These are phyloP conservation scores for Nephrotoma guestfalica DNA, from an alignment of 2,888 invertebrate genomes.

Conservation along the genomic window DNA sequence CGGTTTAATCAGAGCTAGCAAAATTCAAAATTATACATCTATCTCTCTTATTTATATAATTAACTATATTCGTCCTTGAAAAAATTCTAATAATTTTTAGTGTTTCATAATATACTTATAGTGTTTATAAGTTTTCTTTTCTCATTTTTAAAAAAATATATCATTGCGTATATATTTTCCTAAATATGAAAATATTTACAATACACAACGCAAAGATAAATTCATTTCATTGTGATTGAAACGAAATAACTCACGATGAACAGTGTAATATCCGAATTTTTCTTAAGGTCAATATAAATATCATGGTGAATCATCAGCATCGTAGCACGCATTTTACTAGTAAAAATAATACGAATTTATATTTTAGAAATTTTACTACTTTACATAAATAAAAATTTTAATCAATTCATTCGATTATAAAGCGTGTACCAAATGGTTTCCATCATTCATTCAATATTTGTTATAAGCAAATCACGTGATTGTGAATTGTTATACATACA, in stretches of 20 bases:
- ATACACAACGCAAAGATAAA: no score
- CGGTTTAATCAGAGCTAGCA: neutral
- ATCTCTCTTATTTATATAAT: neutral
- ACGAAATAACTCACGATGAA: neutral
- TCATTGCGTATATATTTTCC: no score
- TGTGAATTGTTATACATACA: neutral
- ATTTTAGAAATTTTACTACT: neutral
- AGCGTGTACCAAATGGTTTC: neutral
- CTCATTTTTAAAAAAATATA: neutral
- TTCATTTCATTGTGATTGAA: neutral
- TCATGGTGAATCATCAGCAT: neutral
- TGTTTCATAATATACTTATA: neutral
- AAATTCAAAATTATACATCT: neutral
- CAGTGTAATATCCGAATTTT: neutral
- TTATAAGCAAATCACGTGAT: no score
- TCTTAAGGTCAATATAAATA: neutral
- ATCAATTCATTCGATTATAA: neutral
- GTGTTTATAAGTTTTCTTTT: neutral
- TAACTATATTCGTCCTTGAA: neutral
- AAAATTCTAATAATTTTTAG: neutral
- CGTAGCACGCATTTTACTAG: neutral
- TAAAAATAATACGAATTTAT: neutral
- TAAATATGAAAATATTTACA: neutral
- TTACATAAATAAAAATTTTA: no score
- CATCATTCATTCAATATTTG: neutral